phyloP scores from a whole-genome alignment of 2,797 vertebrate genomes.

The Diplodus puntazzo region DNA sequence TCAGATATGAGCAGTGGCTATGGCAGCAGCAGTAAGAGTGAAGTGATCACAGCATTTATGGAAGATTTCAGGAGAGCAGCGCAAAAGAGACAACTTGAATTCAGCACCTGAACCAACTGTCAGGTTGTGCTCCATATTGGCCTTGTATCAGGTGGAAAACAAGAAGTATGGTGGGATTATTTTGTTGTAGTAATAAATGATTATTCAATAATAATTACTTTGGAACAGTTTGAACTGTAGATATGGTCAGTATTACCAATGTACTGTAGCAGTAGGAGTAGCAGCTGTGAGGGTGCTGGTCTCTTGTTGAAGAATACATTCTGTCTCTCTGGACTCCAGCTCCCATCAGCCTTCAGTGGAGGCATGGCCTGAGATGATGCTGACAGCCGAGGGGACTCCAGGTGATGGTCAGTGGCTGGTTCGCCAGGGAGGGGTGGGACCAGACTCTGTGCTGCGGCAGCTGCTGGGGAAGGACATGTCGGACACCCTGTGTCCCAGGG shows the following conservation, averaged over 20 bases:
- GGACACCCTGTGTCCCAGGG: slow-evolving; percentile 88
- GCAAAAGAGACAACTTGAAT: background rate
- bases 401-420: slow-evolving; percentile 84
- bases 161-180: background rate
- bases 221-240: no score
- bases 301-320: background rate
- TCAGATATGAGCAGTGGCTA: background rate
- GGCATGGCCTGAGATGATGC: slow-evolving; percentile 87
- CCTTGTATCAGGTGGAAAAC: background rate
- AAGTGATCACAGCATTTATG: background rate
- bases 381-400: slow-evolving; percentile 82
- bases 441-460: slow-evolving; percentile 91
- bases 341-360: slow-evolving; percentile 89
- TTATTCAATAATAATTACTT: no score
- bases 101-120: background rate
- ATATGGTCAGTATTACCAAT: background rate
- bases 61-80: background rate
- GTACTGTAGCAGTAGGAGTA: background rate
- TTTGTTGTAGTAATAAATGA: no score
- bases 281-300: background rate
- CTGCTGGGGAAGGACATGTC: slow-evolving; percentile 92
- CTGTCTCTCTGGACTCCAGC: slow-evolving; percentile 78
- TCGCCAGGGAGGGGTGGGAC: slow-evolving; percentile 90
- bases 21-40: background rate
- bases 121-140: background rate